Conservation (phyloP, 1,140 invertebrate genomes). For the Cherax quadricarinatus region DNA sequence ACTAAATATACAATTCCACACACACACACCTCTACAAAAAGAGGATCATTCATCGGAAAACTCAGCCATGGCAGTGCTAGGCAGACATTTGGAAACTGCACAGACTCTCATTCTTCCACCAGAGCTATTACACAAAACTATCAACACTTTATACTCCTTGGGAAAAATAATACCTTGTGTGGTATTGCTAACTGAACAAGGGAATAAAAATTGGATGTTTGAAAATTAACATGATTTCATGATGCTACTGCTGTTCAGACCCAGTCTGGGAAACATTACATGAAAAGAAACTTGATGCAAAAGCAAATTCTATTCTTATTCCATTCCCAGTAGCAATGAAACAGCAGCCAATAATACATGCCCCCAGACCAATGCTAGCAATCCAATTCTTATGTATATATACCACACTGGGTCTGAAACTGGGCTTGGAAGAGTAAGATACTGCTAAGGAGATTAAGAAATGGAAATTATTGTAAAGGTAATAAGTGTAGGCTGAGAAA, state of each 20-base stretch:
- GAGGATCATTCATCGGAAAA: slow-evolving; percentile 60
- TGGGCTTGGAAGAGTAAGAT: slow-evolving; percentile 23
- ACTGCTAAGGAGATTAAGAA: slow-evolving; percentile 22
- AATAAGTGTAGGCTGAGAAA: slow-evolving; percentile 37
- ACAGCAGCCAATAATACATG: slow-evolving; percentile 58
- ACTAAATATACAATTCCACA: slow-evolving; percentile 65
- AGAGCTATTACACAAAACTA: slow-evolving; percentile 64
- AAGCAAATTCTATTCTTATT: slow-evolving; percentile 46
- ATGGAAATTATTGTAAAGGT: slow-evolving; percentile 18
- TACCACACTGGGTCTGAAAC: slow-evolving; percentile 58
- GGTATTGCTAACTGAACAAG: slow-evolving; percentile 34
- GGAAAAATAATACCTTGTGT: slow-evolving; percentile 43
- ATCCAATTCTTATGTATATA: slow-evolving; percentile 45
- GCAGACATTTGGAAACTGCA: slow-evolving; percentile 70
- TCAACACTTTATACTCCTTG: slow-evolving; percentile 58
- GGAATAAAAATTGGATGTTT: slow-evolving; percentile 45
- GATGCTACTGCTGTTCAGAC: slow-evolving; percentile 51
- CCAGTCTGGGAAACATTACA: slow-evolving; percentile 53
- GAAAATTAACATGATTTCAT: slow-evolving; percentile 36
- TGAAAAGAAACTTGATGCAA: slow-evolving; percentile 54
- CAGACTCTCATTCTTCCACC: slow-evolving; percentile 61
- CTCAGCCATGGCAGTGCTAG: slow-evolving; percentile 70
- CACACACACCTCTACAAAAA: slow-evolving; percentile 52
- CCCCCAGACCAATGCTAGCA: slow-evolving; percentile 55
- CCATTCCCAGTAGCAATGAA: slow-evolving; percentile 61